Conservation (phyloP, 30 jellyfish, hydroid and myxozoan genomes). For the Aurelia sp. region DNA sequence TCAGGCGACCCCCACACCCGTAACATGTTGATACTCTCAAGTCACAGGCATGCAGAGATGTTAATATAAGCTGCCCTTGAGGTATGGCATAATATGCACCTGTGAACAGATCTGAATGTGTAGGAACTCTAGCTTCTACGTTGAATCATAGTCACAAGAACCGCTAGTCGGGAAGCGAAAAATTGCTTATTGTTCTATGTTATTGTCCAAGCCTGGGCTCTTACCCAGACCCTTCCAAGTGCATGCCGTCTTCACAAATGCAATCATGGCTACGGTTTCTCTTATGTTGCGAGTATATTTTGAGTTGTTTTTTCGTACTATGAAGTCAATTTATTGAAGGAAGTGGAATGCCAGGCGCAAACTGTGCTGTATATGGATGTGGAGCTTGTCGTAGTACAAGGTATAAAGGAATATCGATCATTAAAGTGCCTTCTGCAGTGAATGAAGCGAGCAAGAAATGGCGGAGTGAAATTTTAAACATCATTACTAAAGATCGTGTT, state of each 20-base stretch:
- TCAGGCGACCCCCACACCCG: no score
- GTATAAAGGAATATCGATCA: slow-evolving; percentile 13
- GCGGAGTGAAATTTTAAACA: no score
- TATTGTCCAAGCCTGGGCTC: neutral
- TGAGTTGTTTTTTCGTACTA: no score
- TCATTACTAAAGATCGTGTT: no score
- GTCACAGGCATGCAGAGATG: no score
- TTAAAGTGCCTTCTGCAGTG: slow-evolving; percentile 39
- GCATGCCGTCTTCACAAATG: neutral
- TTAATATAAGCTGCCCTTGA: no score
- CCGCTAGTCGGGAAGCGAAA: neutral
- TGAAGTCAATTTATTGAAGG: neutral
- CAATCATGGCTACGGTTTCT: no score
- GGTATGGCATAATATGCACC: no score
- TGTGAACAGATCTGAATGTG: no score
- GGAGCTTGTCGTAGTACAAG: slow-evolving; percentile 5
- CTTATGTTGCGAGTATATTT: no score
- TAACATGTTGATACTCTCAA: no score
- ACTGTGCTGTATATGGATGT: slow-evolving; percentile 14
- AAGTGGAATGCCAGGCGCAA: slow-evolving; percentile 13
- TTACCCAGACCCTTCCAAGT: neutral
- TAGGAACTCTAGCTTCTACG: no score
- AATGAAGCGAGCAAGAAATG: slow-evolving; percentile 24
- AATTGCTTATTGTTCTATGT: neutral
- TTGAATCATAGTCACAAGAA: slow-evolving; percentile 2